Conservation (phyloP, 2,888 invertebrate genomes). For the Caenorhabditis wallacei region DNA sequence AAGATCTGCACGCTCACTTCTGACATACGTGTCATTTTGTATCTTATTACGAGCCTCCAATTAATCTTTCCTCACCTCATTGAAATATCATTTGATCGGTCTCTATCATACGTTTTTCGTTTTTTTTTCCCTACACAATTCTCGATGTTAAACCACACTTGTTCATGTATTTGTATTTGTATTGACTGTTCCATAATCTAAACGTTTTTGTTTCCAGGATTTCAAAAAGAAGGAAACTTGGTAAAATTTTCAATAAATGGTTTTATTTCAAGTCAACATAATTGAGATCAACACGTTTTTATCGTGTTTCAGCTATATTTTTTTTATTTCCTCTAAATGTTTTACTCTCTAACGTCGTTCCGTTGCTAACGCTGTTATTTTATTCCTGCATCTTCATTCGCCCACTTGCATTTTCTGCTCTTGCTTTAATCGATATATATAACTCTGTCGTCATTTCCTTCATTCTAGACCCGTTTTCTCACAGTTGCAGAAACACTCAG, state of each 20-base stretch:
- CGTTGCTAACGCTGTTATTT: too few species aligned
- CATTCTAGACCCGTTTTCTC: too few species aligned
- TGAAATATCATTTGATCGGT: constrained; percentile 1
- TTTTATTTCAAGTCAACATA: not conserved
- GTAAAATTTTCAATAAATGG: constrained; percentile 1
- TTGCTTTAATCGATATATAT: too few species aligned
- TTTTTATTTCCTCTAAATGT: not conserved
- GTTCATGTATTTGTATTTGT: constrained; percentile 18
- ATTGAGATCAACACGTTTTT: not conserved
- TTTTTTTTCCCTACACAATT: not conserved
- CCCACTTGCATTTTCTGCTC: too few species aligned
- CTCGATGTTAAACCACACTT: not conserved
- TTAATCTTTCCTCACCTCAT: not conserved
- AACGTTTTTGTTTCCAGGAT: not conserved
- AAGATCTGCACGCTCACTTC: constrained; percentile 15
- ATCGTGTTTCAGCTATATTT: not conserved
- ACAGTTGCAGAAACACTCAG: too few species aligned
- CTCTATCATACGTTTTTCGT: not conserved
- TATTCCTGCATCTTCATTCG: too few species aligned
- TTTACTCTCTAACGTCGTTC: too few species aligned
- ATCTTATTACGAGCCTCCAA: not conserved
- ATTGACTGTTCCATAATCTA: constrained; percentile 6
- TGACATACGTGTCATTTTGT: not conserved
- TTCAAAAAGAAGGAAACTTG: not conserved
- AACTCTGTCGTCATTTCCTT: too few species aligned